Base-by-base conservation (phyloP, 2,888 invertebrate species). In the Drosophila niveifrons region DNA sequence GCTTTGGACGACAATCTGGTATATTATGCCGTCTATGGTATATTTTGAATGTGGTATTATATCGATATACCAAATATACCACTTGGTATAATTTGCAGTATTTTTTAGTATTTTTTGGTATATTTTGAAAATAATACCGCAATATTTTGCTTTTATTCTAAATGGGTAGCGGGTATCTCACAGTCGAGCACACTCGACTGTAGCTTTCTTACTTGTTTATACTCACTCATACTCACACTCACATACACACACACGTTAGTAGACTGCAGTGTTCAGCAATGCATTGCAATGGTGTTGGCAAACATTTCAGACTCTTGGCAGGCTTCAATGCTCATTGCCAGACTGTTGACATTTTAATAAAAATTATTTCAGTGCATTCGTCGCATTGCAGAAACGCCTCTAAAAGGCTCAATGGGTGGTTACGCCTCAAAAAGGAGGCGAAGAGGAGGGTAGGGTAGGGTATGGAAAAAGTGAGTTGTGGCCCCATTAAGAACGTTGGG, bases 291-390 rank as follows among this genome's bases (percentile, higher is more conserved):
- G 73, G 73, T 79, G 65, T 77, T 82, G 86, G 86, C 86, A 88
- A 82, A 73, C 70, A 82, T 82, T 88, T 76, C 51, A 73, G 48
- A 23, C 70, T 72, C 83, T 88, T 82, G 86, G 83, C 86, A 88
- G 80, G 66, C 82, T 76, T 77, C 80, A 79, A 71, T 79, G 77
- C 80, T 87, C 87, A 89, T 89, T 84, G 82, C 80, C 83, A 74
- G 85, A 82, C 85, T 84, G 84, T 84, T 84, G 84, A 89, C 89
- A 89, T 88, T 84, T 84, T 88, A 86, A 84, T 84, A 84, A 84
- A 84, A 84, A 87, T 84, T 84, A 84, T 88, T 84, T 75, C 70
- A 80, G 61, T 80, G 78, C 69, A 73, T 73, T 75, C 87, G 87
- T 66, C 87, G 87, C 82, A 86, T 80, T 82, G 82, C 88, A 88